Conservation (phyloP, 2,113 vertebrate genomes). For the Chaetodon auriga region DNA sequence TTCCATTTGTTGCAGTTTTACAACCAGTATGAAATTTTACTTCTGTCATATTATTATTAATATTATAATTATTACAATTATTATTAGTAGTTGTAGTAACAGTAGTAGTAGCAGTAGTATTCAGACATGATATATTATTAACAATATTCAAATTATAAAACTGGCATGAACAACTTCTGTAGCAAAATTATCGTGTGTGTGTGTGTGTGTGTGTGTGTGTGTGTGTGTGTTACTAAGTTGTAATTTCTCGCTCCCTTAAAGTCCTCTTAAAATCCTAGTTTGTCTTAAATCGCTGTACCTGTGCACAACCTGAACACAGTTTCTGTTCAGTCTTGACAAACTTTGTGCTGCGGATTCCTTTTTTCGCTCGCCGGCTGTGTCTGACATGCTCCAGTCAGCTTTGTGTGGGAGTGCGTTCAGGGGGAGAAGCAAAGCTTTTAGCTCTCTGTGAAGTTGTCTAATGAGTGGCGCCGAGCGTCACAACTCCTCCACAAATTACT, state of each 20-base stretch:
- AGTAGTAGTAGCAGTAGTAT: too few species aligned
- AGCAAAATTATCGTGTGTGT: background rate
- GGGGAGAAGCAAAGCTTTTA: slow-evolving; percentile 72
- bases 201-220: background rate
- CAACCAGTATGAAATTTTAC: background rate
- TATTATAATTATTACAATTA: background rate
- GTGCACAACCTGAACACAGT: background rate
- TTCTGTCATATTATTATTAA: background rate
- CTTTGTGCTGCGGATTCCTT: background rate
- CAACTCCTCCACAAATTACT: slow-evolving; percentile 76
- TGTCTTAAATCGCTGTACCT: background rate
- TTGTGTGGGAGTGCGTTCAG: slow-evolving; percentile 53
- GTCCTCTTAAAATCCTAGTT: background rate
- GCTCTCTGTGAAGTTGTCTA: slow-evolving; percentile 74
- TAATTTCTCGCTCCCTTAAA: background rate
- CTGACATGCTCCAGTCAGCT: slow-evolving; percentile 53
- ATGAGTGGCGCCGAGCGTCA: slow-evolving; percentile 74
- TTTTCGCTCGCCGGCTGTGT: slow-evolving; percentile 11
- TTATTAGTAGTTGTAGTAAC: too few species aligned
- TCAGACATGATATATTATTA: background rate
- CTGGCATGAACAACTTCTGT: background rate
- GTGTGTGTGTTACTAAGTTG: background rate
- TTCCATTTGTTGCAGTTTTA: too few species aligned
- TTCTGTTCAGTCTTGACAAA: background rate
- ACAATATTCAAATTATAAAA: background rate